Base-by-base conservation (phyloP, 2,888 invertebrate genomes). In the Fabriciana adippe region DNA sequence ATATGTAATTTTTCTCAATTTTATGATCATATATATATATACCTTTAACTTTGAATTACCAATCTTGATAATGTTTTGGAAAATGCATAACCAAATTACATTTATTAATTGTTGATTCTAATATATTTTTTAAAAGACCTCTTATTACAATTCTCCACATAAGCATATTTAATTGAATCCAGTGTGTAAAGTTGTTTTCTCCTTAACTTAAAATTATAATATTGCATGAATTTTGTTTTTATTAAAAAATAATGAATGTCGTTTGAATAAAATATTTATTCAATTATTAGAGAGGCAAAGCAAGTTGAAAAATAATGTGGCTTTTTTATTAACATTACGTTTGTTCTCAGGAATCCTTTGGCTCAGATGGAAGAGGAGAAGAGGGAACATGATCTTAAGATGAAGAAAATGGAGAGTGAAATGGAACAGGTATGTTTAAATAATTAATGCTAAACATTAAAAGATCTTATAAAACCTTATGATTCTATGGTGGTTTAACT, bases 311-410 rank as follows among this genome's bases (percentile, higher is more conserved):
- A 16, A 8, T 61, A 35, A 16, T 18, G 35, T 18, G 35, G 11
- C 6, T 26, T 41, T 55, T n/a, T 50, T 45, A 56, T 55, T 51
- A 31, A 31, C 50, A 55, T 26, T 51, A 73, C 63, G 67, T 72
- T 89, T 88, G 84, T 85, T 88, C 91, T 18, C 91, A 97, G 97
- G 95, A 99, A 99, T 93, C 99, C 99, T 57, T 93, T 99, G 84
- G 98, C 99, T 67, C 99, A 99, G 90, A 97, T 99, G 96, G 99
- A 99, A 86, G 99, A 99, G 85, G 99, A 99, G 86, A 98, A 98
- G 87, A 95, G 97, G 71, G 98, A 99, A 81, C 99, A 99, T 80
- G 98, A 99, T 85, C 94, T 95, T 73, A 98, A 98, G 89, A 98
- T 99, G 97, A 99, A 99, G 93, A 99, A 99, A 88, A 98, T 98